phyloP scores from a whole-genome alignment of 2,888 invertebrate genomes.

The Prosapia bicincta region DNA sequence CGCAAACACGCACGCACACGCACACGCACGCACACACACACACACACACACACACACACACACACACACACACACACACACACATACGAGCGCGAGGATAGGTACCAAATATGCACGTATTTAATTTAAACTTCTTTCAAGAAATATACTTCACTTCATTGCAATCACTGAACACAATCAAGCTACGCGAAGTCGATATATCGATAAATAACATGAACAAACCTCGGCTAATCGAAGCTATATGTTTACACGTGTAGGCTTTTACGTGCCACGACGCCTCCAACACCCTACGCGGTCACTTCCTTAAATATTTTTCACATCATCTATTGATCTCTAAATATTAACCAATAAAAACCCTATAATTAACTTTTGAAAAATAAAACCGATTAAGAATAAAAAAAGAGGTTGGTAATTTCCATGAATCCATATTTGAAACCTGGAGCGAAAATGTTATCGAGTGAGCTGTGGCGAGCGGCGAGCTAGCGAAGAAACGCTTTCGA shows the following conservation, averaged over 20 bases:
- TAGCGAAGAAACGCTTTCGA: slow-evolving; percentile 12
- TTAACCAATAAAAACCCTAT: slow-evolving; percentile 25
- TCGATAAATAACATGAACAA: background rate
- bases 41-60: too few relatives aligned
- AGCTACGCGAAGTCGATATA: background rate
- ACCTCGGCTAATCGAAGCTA: background rate
- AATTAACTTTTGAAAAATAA: slow-evolving; percentile 28
- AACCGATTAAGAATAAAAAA: slow-evolving; percentile 24
- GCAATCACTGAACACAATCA: background rate
- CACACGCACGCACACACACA: too few relatives aligned
- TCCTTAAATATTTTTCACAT: slow-evolving; percentile 2
- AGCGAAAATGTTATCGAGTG: slow-evolving; percentile 27
- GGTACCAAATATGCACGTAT: background rate
- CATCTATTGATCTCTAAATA: slow-evolving; percentile 24
- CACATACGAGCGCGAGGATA: too few relatives aligned
- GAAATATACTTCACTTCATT: background rate
- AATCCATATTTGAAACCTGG: slow-evolving; percentile 29
- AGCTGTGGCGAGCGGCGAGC: background rate
- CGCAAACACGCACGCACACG: too few relatives aligned
- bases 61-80: too few relatives aligned
- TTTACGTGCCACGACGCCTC: background rate
- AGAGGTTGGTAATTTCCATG: slow-evolving; percentile 26
- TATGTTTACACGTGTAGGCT: background rate
- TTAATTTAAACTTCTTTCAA: background rate
- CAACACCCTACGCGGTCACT: background rate